Evolutionary conservation across 1,140 invertebrate genomes (phyloP), one percentile per base, ranked within the genome.

Genomic region (Leptopilina boulardi): DNA sequence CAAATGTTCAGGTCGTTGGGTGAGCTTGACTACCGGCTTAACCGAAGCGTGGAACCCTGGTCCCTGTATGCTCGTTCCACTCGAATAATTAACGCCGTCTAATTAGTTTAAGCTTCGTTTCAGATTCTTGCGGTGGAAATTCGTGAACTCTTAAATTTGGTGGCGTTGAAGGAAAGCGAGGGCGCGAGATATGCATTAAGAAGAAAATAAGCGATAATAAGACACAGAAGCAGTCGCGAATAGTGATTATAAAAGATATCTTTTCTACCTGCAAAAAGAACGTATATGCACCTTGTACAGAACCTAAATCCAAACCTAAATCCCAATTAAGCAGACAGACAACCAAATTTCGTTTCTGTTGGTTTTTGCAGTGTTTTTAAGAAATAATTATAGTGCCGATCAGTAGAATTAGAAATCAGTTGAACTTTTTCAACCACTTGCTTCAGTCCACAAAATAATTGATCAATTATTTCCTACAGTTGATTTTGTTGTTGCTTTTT

Each of bases 61-160:
- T 59, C 70, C 71, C 77, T 75, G 54, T 71, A 70, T 34, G 38
- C 66, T 47, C 70, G 38, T 70, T 75, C 2, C 66, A 30, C 73
- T 42, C 71, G 44, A 38, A 75, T 78, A 82, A 78, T 82, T 82
- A 82, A 75, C 71, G 51, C 47, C 42, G 72, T 66, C 13, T 82
- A 82, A 83, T 83, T 82, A 82, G 73, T 70, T 18, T 82, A 82
- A 83, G 79, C 78, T 83, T 71, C 72, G 70, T 66, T 30, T 77
- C 73, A 51, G 34, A 83, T 83, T 82, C 56, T 59, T 21, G 66
- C 18, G 21, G 19, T 41, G 15, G 23, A 59, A 59, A 59, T 59
- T 59, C 56, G 13, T 21, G 56, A 59, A 59, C 23, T 59, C 56
- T 26, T 59, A 59, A 30, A 59, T 59, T n/a, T 59, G 56, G 56